Percentiles rank a stretch among this genome's conserved stretches.
These are phyloP conservation scores for Bibio marci DNA, from an alignment of 2,888 invertebrate genomes.

Conservation along the genomic window DNA sequence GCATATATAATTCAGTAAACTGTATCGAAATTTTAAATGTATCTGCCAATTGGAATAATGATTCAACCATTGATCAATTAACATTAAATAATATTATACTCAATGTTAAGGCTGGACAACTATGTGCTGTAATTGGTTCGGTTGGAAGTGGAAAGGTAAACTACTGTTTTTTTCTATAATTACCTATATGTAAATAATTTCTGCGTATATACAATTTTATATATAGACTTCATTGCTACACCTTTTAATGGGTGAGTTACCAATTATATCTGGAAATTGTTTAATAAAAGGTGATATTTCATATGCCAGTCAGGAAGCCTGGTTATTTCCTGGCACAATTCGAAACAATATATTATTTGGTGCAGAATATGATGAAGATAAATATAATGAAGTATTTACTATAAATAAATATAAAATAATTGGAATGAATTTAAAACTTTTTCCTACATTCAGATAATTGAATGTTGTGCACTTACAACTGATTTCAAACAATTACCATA, in stretches of 20 bases:
- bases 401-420: no score
- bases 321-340: constrained; percentile 45
- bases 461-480: constrained; percentile 37
- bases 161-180: background rate
- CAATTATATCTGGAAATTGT: constrained; percentile 32
- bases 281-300: constrained; percentile 35
- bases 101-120: constrained; percentile 39
- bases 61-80: constrained; percentile 17
- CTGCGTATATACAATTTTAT: background rate
- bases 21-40: constrained; percentile 29
- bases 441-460: constrained; percentile 26
- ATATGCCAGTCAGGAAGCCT: constrained; percentile 52
- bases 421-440: no score
- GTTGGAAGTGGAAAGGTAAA: constrained; percentile 65
- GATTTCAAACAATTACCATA: constrained; percentile 44
- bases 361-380: constrained; percentile 34
- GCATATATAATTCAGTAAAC: no score
- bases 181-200: background rate
- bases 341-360: constrained; percentile 65
- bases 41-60: constrained; percentile 19
- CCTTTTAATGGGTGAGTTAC: constrained; percentile 40
- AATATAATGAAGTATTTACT: constrained; percentile 44
- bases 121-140: constrained; percentile 70
- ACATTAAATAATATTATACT: constrained; percentile 38
- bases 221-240: constrained; percentile 33